Percentiles rank a stretch among this genome's conserved stretches.
These are phyloP conservation scores for Myoxocephalus aenaeus DNA, from an alignment of 2,797 vertebrate species.

Conservation along the genomic window DNA sequence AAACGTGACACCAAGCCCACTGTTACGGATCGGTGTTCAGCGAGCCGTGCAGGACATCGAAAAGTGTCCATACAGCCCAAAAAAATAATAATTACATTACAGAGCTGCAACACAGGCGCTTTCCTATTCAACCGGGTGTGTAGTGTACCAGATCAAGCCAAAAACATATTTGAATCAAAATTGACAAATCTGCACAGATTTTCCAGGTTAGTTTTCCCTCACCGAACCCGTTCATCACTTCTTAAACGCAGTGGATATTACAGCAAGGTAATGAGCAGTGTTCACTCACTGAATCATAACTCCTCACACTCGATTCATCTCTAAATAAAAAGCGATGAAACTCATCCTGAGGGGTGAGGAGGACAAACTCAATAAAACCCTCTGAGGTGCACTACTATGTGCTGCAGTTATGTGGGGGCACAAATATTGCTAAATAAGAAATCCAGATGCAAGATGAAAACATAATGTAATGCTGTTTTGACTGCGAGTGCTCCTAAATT, in stretches of 20 bases:
- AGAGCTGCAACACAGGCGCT: conserved; percentile 1
- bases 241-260: conserved; percentile 47
- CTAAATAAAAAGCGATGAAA: conserved; percentile 45
- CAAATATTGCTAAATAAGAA: conserved; percentile 61
- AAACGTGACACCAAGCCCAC: conserved; percentile 34
- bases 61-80: conserved; percentile 16
- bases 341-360: conserved; percentile 33
- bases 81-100: background rate
- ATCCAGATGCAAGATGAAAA: conserved; percentile 55
- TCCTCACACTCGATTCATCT: conserved; percentile 43
- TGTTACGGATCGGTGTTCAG: conserved; percentile 45
- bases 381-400: conserved; percentile 8
- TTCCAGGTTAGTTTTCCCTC: conserved; percentile 21
- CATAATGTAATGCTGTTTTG: conserved; percentile 66
- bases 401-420: conserved; percentile 44
- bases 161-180: conserved; percentile 26
- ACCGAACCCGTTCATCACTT: conserved; percentile 26
- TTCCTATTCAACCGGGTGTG: conserved; percentile 17
- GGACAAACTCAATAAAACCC: conserved; percentile 59
- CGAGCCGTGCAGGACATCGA: conserved; percentile 8
- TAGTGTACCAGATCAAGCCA: conserved; percentile 26
- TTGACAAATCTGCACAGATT: conserved; percentile 40
- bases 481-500: conserved; percentile 34
- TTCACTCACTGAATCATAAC: conserved; percentile 43
- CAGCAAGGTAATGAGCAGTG: conserved; percentile 46